phyloP scores from a whole-genome alignment of 2,888 invertebrate species.

The Himalopsyche kuldschensis region DNA sequence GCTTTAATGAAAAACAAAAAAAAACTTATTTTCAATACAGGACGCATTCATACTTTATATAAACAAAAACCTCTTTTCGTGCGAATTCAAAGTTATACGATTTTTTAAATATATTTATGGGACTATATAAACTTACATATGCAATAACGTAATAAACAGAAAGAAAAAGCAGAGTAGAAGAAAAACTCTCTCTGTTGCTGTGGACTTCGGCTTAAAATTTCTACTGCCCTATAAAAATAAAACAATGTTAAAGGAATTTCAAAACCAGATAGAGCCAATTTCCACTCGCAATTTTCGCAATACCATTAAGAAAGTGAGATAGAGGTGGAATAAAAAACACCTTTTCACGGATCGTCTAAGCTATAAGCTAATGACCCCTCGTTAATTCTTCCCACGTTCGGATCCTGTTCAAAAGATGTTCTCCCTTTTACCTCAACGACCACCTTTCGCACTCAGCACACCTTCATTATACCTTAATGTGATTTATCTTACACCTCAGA shows the following conservation, averaged over 20 bases:
- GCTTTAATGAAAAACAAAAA: too few relatives aligned
- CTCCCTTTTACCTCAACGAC: neutral
- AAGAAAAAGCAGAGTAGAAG: too few relatives aligned
- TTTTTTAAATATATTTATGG: too few relatives aligned
- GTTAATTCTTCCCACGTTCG: neutral
- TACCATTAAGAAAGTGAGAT: neutral
- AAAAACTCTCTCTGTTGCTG: too few relatives aligned
- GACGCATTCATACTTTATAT: too few relatives aligned
- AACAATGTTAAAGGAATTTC: neutral
- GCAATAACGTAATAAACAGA: too few relatives aligned
- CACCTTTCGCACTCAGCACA: neutral
- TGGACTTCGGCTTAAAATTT: too few relatives aligned
- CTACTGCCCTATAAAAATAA: neutral
- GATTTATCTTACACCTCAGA: neutral
- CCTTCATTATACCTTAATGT: neutral
- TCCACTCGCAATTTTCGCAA: neutral
- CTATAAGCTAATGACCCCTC: neutral
- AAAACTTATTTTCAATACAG: too few relatives aligned
- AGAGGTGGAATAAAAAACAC: neutral
- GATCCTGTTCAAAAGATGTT: neutral
- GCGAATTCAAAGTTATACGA: too few relatives aligned
- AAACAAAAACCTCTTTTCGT: too few relatives aligned
- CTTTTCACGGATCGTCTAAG: neutral
- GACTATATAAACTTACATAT: too few relatives aligned
- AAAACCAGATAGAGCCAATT: neutral